Base-by-base conservation (phyloP, 2,797 vertebrate species). In the Oceanodroma leucorhoa region DNA sequence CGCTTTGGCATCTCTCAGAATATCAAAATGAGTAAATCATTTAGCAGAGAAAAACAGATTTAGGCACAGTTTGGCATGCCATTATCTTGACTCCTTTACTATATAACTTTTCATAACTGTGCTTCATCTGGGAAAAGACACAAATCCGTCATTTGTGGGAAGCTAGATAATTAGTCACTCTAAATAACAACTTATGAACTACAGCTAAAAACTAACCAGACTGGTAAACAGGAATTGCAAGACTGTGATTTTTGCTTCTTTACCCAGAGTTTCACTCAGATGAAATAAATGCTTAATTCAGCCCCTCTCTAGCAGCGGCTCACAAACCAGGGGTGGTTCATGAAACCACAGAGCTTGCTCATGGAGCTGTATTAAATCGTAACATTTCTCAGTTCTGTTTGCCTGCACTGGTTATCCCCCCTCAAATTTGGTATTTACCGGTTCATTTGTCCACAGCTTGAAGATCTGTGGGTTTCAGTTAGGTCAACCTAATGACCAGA, bases 31-130 rank as follows among this genome's bases (percentile, higher is more conserved):
- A 77, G 64, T 81, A 89, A 95, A 93, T 60, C 4, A 89, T 41
- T 70, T 36, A 85, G 82, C 48, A 91, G 89, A 95, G 77, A 83
- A 95, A 95, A 96, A 70, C 64, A 94, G 70, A 94, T 67, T 91
- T 51, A 83, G 78, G 75, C 64, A 81, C 36, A 78, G 27, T 87
- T 75, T 90, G 64, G 38, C 62, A 77, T 87, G 60, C 53, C 45
- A 81, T 91, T 95, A 72, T 77, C 82, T 91, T 92, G 57, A 94
- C 19, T 92, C 41, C 54, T 83, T 83, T 48, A 48, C 76, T 89
- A 24, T 45, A 46, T 46, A 91, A 83, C 54, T 87, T 96, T 70
- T 85, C 77, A 64, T 85, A 96, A 90, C 79, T 57, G 26, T 69
- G 75, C 21, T 51, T 95, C 65, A 83, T 89, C 65, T 90, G 78